Percentiles rank a stretch among this genome's conserved stretches.
These are phyloP conservation scores for Neomicropteryx cornuta DNA, from an alignment of 1,140 invertebrate genomes.

Conservation along the genomic window DNA sequence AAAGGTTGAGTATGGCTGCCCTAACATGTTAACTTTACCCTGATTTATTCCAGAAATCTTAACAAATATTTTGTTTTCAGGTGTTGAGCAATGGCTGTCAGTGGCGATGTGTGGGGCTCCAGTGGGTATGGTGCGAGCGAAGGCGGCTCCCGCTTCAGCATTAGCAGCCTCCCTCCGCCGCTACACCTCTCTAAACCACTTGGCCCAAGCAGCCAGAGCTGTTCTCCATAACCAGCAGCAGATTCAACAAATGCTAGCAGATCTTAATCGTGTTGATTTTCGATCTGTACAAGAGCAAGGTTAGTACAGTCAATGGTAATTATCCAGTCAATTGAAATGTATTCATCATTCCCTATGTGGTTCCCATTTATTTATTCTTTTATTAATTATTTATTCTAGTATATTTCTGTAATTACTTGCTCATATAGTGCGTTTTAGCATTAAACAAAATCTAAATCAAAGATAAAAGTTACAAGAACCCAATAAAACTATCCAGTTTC, in stretches of 20 bases:
- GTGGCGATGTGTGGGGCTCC: conserved; percentile 81
- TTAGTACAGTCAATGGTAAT: too few relatives aligned
- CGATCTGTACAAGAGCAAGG: conserved; percentile 82
- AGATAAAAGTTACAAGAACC: too few relatives aligned
- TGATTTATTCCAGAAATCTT: too few relatives aligned
- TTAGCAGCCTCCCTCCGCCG: conserved; percentile 90
- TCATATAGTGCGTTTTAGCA: too few relatives aligned
- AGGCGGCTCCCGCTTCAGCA: conserved; percentile 77
- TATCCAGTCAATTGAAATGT: neutral
- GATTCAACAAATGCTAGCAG: conserved; percentile 92
- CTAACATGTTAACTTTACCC: too few relatives aligned
- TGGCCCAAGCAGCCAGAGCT: conserved; percentile 87
- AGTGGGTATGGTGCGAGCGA: conserved; percentile 71
- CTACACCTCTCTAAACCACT: conserved; percentile 97
- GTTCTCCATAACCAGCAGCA: conserved; percentile 93
- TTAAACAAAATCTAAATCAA: too few relatives aligned
- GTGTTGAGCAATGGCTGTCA: conserved; percentile 78
- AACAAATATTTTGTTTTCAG: too few relatives aligned
- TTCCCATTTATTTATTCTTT: too few relatives aligned
- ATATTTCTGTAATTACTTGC: too few relatives aligned
- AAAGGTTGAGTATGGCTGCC: too few relatives aligned
- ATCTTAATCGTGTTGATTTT: conserved; percentile 95
- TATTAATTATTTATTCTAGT: too few relatives aligned
- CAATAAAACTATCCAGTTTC: too few relatives aligned
- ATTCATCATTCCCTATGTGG: neutral